A percentile compares a stretch with the other conserved stretches of the same genome.
Evolutionary conservation across 2,888 invertebrate genomes (phyloP).

Genomic region (Drosophila limbata): DNA sequence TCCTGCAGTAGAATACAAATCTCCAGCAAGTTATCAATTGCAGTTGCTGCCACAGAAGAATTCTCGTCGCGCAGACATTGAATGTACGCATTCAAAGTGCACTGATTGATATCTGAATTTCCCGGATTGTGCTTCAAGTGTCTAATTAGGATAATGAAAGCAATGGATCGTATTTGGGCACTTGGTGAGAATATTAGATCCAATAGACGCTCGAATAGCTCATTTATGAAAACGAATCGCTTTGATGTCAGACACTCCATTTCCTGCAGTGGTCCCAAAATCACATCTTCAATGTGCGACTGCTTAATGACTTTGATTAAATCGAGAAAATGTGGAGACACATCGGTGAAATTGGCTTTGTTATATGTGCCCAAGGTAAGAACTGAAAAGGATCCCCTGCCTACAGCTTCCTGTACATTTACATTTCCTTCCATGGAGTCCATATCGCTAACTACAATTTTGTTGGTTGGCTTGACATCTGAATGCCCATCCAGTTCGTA

Average conservation of each 20-base stretch:
- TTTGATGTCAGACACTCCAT: constrained; percentile 90
- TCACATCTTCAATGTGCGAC: constrained; percentile 86
- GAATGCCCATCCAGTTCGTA: constrained; percentile 84
- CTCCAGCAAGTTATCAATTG: constrained; percentile 93
- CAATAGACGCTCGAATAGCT: constrained; percentile 88
- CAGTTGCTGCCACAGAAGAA: constrained; percentile 91
- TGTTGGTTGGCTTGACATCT: constrained; percentile 71
- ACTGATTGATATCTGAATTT: constrained; percentile 86
- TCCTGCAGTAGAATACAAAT: constrained; percentile 94
- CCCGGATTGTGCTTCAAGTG: constrained; percentile 90
- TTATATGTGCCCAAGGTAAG: constrained; percentile 78
- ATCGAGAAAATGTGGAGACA: constrained; percentile 83
- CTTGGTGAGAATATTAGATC: constrained; percentile 88
- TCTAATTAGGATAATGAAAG: constrained; percentile 90
- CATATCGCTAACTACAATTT: constrained; percentile 81
- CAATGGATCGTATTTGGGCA: constrained; percentile 88
- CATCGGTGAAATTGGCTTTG: constrained; percentile 76
- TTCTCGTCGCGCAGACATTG: constrained; percentile 92
- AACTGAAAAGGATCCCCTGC: constrained; percentile 79
- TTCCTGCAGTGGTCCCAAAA: constrained; percentile 89
- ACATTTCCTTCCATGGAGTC: constrained; percentile 83
- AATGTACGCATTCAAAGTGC: constrained; percentile 91
- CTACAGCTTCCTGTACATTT: constrained; percentile 69
- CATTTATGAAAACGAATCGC: constrained; percentile 89
- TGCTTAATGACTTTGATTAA: constrained; percentile 83